These are phyloP conservation scores for Rhinoptilus africanus DNA, from an alignment of 2,113 vertebrate species.

Conservation along the genomic window DNA sequence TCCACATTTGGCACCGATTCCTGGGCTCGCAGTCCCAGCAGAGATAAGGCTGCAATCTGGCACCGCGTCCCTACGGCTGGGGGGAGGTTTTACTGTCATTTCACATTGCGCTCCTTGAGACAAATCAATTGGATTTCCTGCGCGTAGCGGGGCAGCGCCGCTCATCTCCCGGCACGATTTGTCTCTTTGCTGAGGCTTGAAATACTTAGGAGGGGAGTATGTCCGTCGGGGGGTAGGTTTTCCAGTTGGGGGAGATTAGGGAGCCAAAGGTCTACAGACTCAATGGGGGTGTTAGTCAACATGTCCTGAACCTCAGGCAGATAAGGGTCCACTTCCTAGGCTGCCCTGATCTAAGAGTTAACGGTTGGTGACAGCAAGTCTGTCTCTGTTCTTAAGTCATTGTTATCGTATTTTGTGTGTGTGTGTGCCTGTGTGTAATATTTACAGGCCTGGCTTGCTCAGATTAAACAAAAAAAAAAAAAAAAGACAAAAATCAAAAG, in stretches of 20 bases:
- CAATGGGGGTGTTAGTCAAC: slow-evolving; percentile 51
- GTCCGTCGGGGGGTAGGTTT: background rate
- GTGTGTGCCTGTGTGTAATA: background rate
- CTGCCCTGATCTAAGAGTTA: slow-evolving; percentile 62
- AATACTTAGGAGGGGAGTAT: background rate
- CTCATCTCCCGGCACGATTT: background rate
- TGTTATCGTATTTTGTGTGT: slow-evolving; percentile 24
- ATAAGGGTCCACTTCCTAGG: slow-evolving; percentile 60
- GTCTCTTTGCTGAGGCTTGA: background rate
- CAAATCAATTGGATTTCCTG: background rate
- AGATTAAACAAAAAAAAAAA: slow-evolving; percentile 21
- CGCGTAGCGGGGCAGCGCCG: background rate
- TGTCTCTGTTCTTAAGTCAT: slow-evolving; percentile 62
- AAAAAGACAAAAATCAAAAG: slow-evolving; percentile 37
- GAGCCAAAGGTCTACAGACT: slow-evolving; percentile 54
- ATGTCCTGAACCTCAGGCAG: slow-evolving; percentile 55
- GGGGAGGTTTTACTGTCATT: background rate
- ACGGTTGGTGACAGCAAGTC: slow-evolving; percentile 62
- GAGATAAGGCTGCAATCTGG: slow-evolving; percentile 1
- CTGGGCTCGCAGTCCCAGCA: background rate
- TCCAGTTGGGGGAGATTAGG: slow-evolving; percentile 22
- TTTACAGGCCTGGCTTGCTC: slow-evolving; percentile 52
- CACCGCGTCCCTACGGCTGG: fast-evolving
- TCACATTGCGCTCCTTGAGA: background rate
- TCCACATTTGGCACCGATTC: background rate